phyloP scores from a whole-genome alignment of 1,140 invertebrate species.

The Rhyzopertha dominica region DNA sequence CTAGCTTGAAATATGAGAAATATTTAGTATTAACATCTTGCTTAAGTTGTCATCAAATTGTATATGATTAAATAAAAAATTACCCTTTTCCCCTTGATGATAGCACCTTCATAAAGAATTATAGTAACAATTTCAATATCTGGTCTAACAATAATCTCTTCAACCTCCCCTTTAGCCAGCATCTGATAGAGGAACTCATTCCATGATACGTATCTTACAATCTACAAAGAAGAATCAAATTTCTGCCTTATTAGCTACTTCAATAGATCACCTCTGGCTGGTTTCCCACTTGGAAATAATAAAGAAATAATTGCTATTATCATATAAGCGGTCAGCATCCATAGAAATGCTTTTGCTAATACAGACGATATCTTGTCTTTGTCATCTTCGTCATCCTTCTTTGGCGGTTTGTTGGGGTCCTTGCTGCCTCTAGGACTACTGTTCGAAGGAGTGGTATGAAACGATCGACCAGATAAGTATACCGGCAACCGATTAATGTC shows the following conservation, averaged over 20 bases:
- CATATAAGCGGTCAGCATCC: constrained; percentile 70
- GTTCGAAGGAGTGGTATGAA: constrained; percentile 30
- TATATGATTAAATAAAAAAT: too few species aligned
- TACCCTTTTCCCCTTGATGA: constrained; percentile 77
- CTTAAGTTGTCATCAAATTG: too few species aligned
- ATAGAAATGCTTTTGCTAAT: constrained; percentile 66
- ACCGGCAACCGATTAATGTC: constrained; percentile 38
- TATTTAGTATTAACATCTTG: too few species aligned
- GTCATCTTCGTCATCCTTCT: constrained; percentile 53
- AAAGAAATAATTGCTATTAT: constrained; percentile 64
- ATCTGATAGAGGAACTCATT: constrained; percentile 93
- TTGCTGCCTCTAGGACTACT: constrained; percentile 22
- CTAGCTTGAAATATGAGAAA: too few species aligned
- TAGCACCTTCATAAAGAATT: constrained; percentile 75
- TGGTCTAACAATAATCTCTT: constrained; percentile 78
- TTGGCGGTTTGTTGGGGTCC: constrained; percentile 40
- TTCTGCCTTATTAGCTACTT: constrained; percentile 1
- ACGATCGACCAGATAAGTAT: constrained; percentile 27
- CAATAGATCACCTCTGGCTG: constrained; percentile 60
- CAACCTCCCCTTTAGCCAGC: constrained; percentile 87
- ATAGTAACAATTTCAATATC: constrained; percentile 80
- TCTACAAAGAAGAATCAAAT: constrained; percentile 36
- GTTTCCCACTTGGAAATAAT: constrained; percentile 63
- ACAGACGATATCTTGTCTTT: constrained; percentile 62
- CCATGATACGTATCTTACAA: constrained; percentile 77